A percentile compares a stretch with the other conserved stretches of the same genome.
These are phyloP conservation scores for Chaetops frenatus DNA, from an alignment of 2,113 vertebrate species.

Conservation along the genomic window DNA sequence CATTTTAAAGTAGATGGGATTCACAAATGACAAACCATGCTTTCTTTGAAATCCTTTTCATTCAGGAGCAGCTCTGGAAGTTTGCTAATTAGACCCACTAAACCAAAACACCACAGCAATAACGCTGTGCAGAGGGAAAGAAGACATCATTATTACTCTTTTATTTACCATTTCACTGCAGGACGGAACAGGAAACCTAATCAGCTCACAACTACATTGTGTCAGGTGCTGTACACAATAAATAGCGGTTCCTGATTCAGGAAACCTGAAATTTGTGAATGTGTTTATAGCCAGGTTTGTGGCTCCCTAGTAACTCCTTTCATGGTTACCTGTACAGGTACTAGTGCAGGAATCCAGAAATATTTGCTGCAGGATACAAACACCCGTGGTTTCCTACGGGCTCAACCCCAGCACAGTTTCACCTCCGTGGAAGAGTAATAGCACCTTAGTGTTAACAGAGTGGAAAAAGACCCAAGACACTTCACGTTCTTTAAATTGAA, in stretches of 20 bases:
- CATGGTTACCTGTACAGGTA: background rate
- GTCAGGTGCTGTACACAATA: background rate
- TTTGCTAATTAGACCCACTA: background rate
- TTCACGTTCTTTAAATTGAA: conserved; percentile 7
- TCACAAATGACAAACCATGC: background rate
- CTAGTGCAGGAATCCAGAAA: background rate
- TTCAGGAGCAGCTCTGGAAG: background rate
- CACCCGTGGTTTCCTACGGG: background rate
- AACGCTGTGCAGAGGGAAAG: background rate
- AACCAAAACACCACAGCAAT: background rate
- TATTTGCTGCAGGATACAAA: background rate
- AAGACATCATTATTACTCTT: background rate
- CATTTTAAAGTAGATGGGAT: background rate
- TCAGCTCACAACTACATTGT: background rate
- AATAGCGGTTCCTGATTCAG: background rate
- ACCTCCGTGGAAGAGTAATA: background rate
- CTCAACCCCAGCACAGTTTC: background rate
- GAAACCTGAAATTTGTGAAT: background rate
- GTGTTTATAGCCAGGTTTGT: background rate
- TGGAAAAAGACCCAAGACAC: background rate
- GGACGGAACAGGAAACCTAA: background rate
- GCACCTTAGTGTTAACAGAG: background rate
- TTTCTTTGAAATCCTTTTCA: background rate
- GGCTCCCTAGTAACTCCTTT: background rate
- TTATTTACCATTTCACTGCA: background rate